phyloP scores from a whole-genome alignment of 2,113 vertebrate genomes.

The Semnopithecus entellus region DNA sequence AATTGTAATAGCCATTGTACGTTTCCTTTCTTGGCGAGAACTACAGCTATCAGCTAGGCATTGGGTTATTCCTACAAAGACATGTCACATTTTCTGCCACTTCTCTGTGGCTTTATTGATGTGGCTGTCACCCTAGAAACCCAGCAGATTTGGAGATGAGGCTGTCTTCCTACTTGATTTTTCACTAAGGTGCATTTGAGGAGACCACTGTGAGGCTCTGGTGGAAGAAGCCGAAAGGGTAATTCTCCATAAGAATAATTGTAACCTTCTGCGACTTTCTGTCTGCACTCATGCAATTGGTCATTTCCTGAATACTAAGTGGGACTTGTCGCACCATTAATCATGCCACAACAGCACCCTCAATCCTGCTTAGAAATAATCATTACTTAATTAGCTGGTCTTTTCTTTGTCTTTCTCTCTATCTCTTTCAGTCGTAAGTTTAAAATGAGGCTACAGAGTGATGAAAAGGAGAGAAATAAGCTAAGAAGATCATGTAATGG shows the following conservation, averaged over 20 bases:
- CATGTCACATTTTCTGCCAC: constrained; percentile 39
- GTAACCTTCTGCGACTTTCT: not conserved
- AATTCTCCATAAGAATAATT: not conserved
- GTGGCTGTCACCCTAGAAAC: constrained; percentile 56
- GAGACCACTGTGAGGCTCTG: not conserved
- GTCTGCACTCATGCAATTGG: not conserved
- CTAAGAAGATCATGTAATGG: not conserved
- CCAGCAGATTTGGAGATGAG: constrained; percentile 35
- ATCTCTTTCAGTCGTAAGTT: not conserved
- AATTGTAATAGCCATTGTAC: not conserved
- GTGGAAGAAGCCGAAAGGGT: not conserved
- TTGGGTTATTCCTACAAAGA: constrained; percentile 52
- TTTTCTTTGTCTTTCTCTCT: not conserved
- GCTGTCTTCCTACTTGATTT: constrained; percentile 37
- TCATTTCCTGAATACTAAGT: not conserved
- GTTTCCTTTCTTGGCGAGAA: constrained; percentile 20
- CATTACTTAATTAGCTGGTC: not conserved
- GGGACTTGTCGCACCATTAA: not conserved
- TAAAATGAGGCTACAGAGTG: not conserved
- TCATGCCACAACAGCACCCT: not conserved
- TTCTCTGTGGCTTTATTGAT: constrained; percentile 57
- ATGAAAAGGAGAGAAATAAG: not conserved
- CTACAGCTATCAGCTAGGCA: constrained; percentile 40
- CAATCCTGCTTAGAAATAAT: not conserved
- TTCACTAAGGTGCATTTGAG: constrained; percentile 35